These are phyloP conservation scores for Eupithecia tripunctaria DNA, from an alignment of 2,888 invertebrate genomes.

Conservation along the genomic window DNA sequence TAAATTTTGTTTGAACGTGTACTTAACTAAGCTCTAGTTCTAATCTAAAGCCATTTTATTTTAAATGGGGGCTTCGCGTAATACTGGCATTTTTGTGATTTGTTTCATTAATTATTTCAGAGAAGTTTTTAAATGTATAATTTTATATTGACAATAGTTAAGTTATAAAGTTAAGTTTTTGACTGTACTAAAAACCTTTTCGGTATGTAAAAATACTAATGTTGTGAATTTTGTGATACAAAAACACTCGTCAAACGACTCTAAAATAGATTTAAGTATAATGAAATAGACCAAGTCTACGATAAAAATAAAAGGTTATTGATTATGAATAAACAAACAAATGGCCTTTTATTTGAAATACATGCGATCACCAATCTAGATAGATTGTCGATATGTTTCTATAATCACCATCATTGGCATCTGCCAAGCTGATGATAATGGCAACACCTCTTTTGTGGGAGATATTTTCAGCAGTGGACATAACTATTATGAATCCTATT, in stretches of 20 bases:
- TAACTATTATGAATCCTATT: too few species aligned
- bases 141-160: not conserved
- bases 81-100: too few species aligned
- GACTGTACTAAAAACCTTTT: not conserved
- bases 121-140: not conserved
- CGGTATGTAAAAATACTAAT: not conserved
- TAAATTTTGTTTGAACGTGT: not conserved
- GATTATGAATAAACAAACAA: not conserved
- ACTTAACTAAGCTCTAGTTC: not conserved
- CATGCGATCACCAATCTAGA: too few species aligned
- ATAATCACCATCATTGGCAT: too few species aligned
- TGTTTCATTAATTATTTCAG: too few species aligned
- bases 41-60: not conserved
- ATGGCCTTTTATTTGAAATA: too few species aligned
- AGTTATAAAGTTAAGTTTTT: not conserved
- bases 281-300: not conserved
- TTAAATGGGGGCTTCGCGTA: too few species aligned
- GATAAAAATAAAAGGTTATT: not conserved
- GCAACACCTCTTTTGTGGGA: too few species aligned
- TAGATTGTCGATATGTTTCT: too few species aligned
- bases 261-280: not conserved
- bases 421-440: too few species aligned
- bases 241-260: conserved; percentile 5
- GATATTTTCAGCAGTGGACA: too few species aligned
- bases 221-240: conserved; percentile 15